A percentile compares a stretch with the other conserved stretches of the same genome.
phyloP scores from a whole-genome alignment of 2,797 vertebrate species.

The Apodemus agrarius region DNA sequence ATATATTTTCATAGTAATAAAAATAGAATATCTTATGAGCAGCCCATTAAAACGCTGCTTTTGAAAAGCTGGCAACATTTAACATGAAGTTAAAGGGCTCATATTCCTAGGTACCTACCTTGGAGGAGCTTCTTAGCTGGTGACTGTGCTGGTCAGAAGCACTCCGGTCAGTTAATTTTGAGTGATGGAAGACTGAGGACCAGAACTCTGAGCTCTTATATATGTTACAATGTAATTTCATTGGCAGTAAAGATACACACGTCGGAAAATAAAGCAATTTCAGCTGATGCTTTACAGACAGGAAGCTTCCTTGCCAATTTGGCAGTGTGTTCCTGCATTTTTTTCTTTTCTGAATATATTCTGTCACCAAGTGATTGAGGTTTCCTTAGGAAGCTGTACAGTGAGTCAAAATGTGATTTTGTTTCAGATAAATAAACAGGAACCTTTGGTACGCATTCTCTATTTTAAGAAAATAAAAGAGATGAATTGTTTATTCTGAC shows the following conservation, averaged over 20 bases:
- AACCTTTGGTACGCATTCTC: not conserved
- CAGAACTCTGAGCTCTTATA: constrained; percentile 44
- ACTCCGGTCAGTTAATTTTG: not conserved
- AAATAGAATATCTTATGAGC: not conserved
- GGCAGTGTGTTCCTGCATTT: not conserved
- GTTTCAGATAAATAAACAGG: not conserved
- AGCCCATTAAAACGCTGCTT: not conserved
- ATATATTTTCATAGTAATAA: not conserved
- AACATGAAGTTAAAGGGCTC: not conserved
- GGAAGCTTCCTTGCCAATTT: constrained; percentile 60
- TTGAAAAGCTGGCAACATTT: not conserved
- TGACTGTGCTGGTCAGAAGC: not conserved
- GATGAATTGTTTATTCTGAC: not conserved
- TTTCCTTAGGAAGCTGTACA: constrained; percentile 9
- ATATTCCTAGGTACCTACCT: constrained; percentile 39
- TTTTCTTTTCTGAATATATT: not conserved
- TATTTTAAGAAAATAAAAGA: not conserved
- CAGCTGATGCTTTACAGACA: not conserved
- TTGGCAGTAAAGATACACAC: not conserved
- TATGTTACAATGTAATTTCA: not conserved
- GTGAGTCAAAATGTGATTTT: constrained; percentile 18
- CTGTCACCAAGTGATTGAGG: not conserved
- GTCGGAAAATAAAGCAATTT: constrained; percentile 15
- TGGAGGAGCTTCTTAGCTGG: not conserved
- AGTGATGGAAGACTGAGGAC: not conserved